phyloP scores from a whole-genome alignment of 2,113 vertebrate species.

The Odobenus rosmarus region DNA sequence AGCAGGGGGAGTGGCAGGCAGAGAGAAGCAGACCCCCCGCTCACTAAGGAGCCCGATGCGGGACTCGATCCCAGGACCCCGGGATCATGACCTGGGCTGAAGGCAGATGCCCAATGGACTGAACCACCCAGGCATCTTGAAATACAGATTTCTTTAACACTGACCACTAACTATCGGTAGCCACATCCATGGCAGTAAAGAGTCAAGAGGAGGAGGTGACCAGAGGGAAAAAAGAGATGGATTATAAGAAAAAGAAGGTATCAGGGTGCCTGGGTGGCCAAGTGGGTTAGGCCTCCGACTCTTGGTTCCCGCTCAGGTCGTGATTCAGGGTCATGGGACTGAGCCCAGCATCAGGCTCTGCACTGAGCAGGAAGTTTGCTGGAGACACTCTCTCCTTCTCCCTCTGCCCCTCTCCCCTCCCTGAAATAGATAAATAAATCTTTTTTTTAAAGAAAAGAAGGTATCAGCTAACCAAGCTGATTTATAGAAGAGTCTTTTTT shows the following conservation, averaged over 20 bases:
- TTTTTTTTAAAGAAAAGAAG: not conserved
- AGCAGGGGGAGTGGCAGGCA: too few relatives aligned
- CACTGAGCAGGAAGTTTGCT: not conserved
- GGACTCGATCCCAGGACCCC: too few relatives aligned
- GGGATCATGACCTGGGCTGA: too few relatives aligned
- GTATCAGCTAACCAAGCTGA: not conserved
- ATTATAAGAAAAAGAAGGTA: not conserved
- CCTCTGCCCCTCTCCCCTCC: not conserved
- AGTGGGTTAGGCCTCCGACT: not conserved
- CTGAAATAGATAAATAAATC: not conserved
- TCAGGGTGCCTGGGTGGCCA: not conserved
- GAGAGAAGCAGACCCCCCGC: too few relatives aligned
- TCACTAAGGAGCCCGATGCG: too few relatives aligned
- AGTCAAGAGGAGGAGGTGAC: not conserved
- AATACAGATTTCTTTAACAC: constrained; percentile 31
- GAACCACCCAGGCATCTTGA: not conserved
- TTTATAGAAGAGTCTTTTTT: not conserved
- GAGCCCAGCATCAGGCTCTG: not conserved
- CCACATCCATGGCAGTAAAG: not conserved
- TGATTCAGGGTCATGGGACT: not conserved
- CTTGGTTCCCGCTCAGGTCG: not conserved
- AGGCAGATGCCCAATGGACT: too few relatives aligned
- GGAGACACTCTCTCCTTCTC: not conserved
- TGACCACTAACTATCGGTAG: not conserved
- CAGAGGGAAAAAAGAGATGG: not conserved